A percentile compares a stretch with the other conserved stretches of the same genome.
Conservation (phyloP, 2,113 vertebrate genomes). For the Sialia sialis region DNA sequence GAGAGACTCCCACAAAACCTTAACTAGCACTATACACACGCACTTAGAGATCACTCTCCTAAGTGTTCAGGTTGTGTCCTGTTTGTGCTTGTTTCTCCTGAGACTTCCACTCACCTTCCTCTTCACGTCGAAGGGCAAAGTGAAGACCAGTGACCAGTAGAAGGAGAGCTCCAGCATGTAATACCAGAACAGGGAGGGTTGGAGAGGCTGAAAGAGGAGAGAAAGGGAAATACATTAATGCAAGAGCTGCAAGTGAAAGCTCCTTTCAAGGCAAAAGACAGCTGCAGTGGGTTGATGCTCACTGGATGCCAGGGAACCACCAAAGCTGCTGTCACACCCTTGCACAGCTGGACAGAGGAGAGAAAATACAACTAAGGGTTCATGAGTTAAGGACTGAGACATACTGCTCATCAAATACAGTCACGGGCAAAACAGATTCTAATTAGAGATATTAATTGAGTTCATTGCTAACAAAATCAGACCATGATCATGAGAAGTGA, state of each 20-base stretch:
- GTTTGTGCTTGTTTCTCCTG: not conserved
- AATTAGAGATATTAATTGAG: not conserved
- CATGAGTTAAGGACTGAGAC: not conserved
- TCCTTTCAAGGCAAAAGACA: not conserved
- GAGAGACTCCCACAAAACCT: not conserved
- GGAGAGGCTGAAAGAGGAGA: conserved; percentile 73
- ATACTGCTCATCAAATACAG: not conserved
- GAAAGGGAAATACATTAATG: not conserved
- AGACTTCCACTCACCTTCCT: conserved; percentile 82
- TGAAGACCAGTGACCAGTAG: conserved; percentile 87
- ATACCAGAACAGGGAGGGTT: conserved; percentile 80
- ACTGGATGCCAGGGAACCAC: not conserved
- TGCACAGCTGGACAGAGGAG: not conserved
- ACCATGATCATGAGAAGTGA: not conserved
- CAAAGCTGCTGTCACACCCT: not conserved
- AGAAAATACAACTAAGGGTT: not conserved
- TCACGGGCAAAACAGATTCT: not conserved
- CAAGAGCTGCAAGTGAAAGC: not conserved
- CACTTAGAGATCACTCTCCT: not conserved
- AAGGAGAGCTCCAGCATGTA: conserved; percentile 89
- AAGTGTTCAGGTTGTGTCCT: not conserved
- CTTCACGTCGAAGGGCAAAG: conserved; percentile 86
- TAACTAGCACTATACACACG: no score
- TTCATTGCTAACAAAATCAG: not conserved
- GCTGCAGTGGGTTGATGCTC: not conserved